Base-by-base conservation (phyloP, 2,888 invertebrate genomes). In the Mongoloraphidia duomilia region DNA sequence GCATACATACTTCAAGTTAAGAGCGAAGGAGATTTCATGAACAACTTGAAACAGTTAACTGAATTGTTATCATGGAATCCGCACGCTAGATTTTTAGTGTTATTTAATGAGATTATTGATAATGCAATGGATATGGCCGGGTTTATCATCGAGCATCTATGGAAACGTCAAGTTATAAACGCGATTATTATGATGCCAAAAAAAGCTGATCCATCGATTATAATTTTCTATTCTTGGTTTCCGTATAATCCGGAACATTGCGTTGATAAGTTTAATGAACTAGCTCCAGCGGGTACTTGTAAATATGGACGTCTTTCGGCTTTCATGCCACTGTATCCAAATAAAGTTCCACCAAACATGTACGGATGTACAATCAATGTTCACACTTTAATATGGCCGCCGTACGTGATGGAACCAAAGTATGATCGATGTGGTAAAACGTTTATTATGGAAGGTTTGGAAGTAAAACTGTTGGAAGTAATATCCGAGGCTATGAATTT, bases 1-100 rank as follows among this genome's bases (percentile, higher is more conserved):
- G n/a, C 14, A 14, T 47, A 47, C 36, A 47, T 47, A 14, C 35
- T 47, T 17, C 47, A 48, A 37, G 43, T 48, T 8, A 33, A 17
- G 17, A 43, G 13, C 33, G 26, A 17, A 3, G 12, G 12, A 8
- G 48, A 48, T 3, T 43, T 48, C n/a, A 38, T 37, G 9, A 8
- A 8, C 2, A 48, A 42, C 38, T 26, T 48, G 36, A 35, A 35
- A 42, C 37, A 48, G 13, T 14, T 48, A 36, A 17, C 35, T 13
- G 10, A 9, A 11, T 37, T 41, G 12, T 14, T 33, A 13, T 48
- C 48, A n/a, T 48, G 48, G 48, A 48, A 48, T 26, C 48, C 48
- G 26, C 43, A 48, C 26, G 48, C 48, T 10, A 33, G 39, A 13
- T 48, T 48, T 14, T 17, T 48, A 11, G 37, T 48, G 2, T 6